Conservation (phyloP, 92 coral and sea anemone genomes). For the Porites rus region DNA sequence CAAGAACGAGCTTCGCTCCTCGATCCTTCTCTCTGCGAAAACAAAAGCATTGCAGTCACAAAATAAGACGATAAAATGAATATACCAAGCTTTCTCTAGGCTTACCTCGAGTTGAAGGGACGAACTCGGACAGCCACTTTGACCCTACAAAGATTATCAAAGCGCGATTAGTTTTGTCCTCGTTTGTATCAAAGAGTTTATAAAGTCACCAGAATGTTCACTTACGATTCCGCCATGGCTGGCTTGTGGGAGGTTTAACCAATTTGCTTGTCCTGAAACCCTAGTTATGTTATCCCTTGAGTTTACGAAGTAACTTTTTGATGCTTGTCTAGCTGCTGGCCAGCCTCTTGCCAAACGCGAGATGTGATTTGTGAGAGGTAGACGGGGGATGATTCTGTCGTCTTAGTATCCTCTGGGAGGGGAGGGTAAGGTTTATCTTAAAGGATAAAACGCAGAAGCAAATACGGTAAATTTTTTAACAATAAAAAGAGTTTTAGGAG, state of each 20-base stretch:
- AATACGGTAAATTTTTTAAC: no score
- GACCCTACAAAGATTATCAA: conserved; percentile 76
- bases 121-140: conserved; percentile 99
- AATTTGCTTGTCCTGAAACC: background rate
- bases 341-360: background rate
- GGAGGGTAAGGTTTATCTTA: conserved; percentile 10
- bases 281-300: background rate
- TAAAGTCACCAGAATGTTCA: conserved; percentile 1
- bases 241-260: background rate
- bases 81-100: background rate
- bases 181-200: background rate
- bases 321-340: background rate
- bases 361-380: background rate
- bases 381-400: background rate
- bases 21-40: conserved; percentile 89
- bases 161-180: conserved; percentile 31
- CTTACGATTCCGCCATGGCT: conserved; percentile 94
- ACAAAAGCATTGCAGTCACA: background rate
- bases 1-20: conserved; percentile 84
- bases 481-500: no score
- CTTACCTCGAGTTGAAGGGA: conserved; percentile 97
- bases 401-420: background rate
- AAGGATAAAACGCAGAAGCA: no score
- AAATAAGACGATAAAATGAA: background rate
- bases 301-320: background rate